These are phyloP conservation scores for Talpa occidentalis DNA, from an alignment of 2,113 vertebrate species.

Conservation along the genomic window DNA sequence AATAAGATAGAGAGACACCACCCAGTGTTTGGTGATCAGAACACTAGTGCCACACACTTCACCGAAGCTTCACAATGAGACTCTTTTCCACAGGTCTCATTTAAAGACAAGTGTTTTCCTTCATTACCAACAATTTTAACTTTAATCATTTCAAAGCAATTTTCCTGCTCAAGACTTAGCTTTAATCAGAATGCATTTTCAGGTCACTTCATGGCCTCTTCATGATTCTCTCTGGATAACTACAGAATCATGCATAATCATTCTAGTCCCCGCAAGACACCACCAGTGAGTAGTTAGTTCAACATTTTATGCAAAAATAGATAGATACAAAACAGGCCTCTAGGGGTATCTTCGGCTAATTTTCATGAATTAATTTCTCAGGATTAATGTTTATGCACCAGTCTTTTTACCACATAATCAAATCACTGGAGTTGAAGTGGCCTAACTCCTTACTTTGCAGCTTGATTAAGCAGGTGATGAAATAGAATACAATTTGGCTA, in stretches of 20 bases:
- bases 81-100: conserved; percentile 43
- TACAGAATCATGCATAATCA: conserved; percentile 67
- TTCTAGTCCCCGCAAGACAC: conserved; percentile 50
- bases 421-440: conserved; percentile 86
- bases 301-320: conserved; percentile 85
- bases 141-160: conserved; percentile 72
- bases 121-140: conserved; percentile 67
- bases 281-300: conserved; percentile 77
- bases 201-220: conserved; percentile 66
- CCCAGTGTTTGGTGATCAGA: not conserved
- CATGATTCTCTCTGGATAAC: conserved; percentile 59
- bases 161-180: conserved; percentile 61
- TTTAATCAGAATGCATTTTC: conserved; percentile 72
- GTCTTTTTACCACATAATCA: conserved; percentile 83
- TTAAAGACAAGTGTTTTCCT: conserved; percentile 63
- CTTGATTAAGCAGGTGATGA: conserved; percentile 89
- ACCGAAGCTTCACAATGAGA: conserved; percentile 18
- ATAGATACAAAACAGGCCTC: conserved; percentile 82
- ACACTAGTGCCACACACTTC: not conserved
- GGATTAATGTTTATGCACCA: conserved; percentile 86
- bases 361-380: conserved; percentile 87
- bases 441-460: conserved; percentile 84
- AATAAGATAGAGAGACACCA: not conserved
- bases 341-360: conserved; percentile 85
- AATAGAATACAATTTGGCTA: conserved; percentile 85